phyloP scores from a whole-genome alignment of 1,140 invertebrate species.

The Trypoxylus dichotomus region DNA sequence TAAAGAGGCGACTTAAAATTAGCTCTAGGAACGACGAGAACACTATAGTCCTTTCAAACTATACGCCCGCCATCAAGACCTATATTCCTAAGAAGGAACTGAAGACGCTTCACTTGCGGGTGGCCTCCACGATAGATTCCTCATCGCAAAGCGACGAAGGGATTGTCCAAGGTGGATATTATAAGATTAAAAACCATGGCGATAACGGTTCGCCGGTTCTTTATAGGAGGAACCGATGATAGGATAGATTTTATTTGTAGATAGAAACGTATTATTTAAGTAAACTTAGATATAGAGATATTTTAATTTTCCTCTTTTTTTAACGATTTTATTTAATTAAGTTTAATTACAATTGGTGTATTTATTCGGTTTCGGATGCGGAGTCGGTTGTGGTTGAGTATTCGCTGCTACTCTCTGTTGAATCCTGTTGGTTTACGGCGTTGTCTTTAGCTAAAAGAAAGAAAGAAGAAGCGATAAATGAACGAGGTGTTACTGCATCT shows the following conservation, averaged over 20 bases:
- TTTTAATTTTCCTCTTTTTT: too few relatives aligned
- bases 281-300: background rate
- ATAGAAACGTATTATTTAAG: background rate
- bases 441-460: background rate
- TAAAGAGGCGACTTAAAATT: background rate
- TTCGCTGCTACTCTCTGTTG: background rate
- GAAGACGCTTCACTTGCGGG: constrained; percentile 5
- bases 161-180: background rate
- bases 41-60: constrained; percentile 13
- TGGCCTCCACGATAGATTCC: background rate
- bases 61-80: background rate
- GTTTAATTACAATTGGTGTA: background rate
- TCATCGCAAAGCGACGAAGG: background rate
- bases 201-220: background rate
- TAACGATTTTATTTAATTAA: too few relatives aligned
- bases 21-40: background rate
- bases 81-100: constrained; percentile 7
- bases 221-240: background rate
- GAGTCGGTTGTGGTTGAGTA: background rate
- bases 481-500: too few relatives aligned
- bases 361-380: background rate
- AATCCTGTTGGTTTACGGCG: background rate
- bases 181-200: background rate
- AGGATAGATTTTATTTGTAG: constrained; percentile 1
- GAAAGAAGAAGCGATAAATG: background rate